These are phyloP conservation scores for Gobio occitaniae DNA, from an alignment of 2,797 vertebrate genomes.

Conservation along the genomic window DNA sequence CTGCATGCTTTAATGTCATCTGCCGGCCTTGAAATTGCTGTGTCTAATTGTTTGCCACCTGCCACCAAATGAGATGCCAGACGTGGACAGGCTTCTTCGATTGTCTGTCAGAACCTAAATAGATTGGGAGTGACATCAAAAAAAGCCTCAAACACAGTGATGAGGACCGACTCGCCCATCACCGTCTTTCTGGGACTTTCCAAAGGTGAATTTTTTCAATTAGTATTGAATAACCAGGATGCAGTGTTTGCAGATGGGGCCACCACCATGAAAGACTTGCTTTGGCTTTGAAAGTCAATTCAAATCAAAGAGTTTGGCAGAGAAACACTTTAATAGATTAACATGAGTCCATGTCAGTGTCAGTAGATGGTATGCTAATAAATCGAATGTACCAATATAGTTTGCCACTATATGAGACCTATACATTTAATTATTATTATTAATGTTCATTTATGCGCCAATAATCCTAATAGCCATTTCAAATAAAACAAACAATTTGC, in stretches of 20 bases:
- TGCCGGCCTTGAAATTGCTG: conserved; percentile 87
- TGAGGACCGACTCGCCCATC: background rate
- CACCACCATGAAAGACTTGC: conserved; percentile 67
- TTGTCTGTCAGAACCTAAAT: conserved; percentile 89
- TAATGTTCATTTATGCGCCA: background rate
- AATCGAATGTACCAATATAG: background rate
- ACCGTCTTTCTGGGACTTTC: conserved; percentile 77
- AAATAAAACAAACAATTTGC: conserved; percentile 27
- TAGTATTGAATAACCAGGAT: conserved; percentile 77
- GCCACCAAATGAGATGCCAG: conserved; percentile 96
- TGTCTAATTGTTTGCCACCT: conserved; percentile 99
- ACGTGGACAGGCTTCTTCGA: conserved; percentile 87
- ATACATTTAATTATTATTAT: background rate
- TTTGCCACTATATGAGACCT: background rate
- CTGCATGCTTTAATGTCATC: conserved; percentile 92
- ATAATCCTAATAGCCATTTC: conserved; percentile 20
- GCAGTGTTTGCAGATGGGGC: conserved; percentile 79
- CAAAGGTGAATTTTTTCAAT: conserved; percentile 83
- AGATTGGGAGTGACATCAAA: conserved; percentile 95
- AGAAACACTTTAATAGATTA: background rate
- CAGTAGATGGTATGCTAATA: background rate
- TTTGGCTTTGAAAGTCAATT: conserved; percentile 18
- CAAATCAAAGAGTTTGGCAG: conserved; percentile 3
- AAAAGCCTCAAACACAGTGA: conserved; percentile 71
- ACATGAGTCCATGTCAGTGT: background rate